These are phyloP conservation scores for Drosophila nigrodunni DNA, from an alignment of 1,140 invertebrate species.

Conservation along the genomic window DNA sequence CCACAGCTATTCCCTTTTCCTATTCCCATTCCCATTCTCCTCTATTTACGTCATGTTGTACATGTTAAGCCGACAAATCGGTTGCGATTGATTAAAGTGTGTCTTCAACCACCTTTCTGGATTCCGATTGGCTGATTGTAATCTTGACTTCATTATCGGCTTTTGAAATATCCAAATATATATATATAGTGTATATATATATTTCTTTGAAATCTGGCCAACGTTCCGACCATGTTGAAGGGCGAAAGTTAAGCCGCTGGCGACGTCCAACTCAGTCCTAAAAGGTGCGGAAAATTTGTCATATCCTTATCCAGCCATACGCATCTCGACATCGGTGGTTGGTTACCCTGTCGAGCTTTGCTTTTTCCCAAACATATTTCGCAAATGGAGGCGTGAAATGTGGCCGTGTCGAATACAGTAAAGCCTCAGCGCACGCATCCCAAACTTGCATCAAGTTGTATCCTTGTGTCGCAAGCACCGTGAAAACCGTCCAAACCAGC, in stretches of 20 bases:
- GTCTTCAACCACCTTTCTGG: conserved; percentile 33
- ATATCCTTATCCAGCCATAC: conserved; percentile 69
- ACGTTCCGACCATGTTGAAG: conserved; percentile 15
- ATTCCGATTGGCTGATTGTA: conserved; percentile 45
- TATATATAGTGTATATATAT: too few relatives aligned
- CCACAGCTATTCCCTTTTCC: background rate
- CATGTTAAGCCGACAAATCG: conserved; percentile 85
- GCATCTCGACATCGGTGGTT: conserved; percentile 55
- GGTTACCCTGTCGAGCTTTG: conserved; percentile 13
- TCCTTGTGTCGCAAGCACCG: background rate
- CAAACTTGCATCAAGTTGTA: conserved; percentile 4
- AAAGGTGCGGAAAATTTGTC: conserved; percentile 69
- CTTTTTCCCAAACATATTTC: conserved; percentile 35
- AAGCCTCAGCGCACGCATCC: conserved; percentile 36
- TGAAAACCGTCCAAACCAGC: background rate
- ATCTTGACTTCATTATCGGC: conserved; percentile 76
- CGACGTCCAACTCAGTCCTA: conserved; percentile 65
- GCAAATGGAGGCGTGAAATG: conserved; percentile 75
- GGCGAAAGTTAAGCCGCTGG: conserved; percentile 67
- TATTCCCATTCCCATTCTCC: conserved; percentile 1
- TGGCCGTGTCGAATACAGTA: conserved; percentile 56
- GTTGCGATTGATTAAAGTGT: conserved; percentile 84
- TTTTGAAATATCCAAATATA: conserved; percentile 43
- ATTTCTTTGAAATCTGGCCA: conserved; percentile 37
- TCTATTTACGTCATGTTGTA: conserved; percentile 82